Evolutionary conservation across 2,888 invertebrate species (phyloP).

Genomic region (Watsonalla cultraria): DNA sequence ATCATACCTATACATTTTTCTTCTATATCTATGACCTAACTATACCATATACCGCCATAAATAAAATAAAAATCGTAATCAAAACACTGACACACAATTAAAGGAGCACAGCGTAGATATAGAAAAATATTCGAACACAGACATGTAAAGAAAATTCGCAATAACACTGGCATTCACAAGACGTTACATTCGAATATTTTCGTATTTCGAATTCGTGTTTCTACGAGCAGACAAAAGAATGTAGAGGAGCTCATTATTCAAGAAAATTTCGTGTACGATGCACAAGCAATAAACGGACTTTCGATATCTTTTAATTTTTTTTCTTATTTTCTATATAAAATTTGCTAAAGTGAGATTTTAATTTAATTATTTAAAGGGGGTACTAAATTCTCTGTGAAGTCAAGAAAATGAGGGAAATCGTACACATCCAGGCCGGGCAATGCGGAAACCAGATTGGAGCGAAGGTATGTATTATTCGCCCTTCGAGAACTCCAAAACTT

Average conservation of each 20-base stretch:
- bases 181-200: conserved; percentile 12
- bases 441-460: conserved; percentile 85
- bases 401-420: conserved; percentile 86
- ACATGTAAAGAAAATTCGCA: neutral
- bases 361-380: conserved; percentile 29
- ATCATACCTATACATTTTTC: no score
- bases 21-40: no score
- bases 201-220: conserved; percentile 18
- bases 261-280: conserved; percentile 49
- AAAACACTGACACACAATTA: no score
- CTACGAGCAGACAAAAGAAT: conserved; percentile 35
- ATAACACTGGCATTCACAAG: conserved; percentile 9
- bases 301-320: conserved; percentile 24
- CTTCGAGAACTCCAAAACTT: neutral
- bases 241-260: conserved; percentile 25
- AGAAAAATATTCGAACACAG: no score
- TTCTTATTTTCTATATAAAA: conserved; percentile 37
- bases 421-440: conserved; percentile 83
- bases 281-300: conserved; percentile 27
- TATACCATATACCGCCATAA: no score
- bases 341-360: conserved; percentile 37
- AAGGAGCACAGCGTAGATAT: no score
- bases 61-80: no score
- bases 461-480: conserved; percentile 78
- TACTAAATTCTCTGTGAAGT: conserved; percentile 51